phyloP scores from a whole-genome alignment of 2,113 vertebrate genomes.

The Colius striatus region DNA sequence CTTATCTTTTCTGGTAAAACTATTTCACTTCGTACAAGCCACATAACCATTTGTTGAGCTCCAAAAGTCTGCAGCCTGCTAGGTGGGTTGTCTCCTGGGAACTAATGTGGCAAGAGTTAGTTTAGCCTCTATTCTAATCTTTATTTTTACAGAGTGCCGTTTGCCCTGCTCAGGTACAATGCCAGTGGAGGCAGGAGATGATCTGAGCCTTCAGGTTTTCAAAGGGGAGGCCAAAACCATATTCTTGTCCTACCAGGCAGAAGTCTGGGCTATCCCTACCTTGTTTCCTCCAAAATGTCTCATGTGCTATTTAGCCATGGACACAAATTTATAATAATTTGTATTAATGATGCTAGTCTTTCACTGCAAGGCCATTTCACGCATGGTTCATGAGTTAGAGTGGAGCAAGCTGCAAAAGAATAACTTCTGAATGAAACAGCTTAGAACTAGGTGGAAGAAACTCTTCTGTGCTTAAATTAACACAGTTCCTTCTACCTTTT shows the following conservation, averaged over 20 bases:
- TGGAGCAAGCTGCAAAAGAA: background rate
- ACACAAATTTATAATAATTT: background rate
- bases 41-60: background rate
- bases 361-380: background rate
- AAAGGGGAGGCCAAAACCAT: background rate
- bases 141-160: background rate
- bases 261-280: background rate
- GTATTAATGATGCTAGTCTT: background rate
- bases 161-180: background rate
- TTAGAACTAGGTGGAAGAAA: background rate
- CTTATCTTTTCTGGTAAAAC: background rate
- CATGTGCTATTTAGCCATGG: background rate
- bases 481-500: conserved; percentile 7
- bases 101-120: background rate
- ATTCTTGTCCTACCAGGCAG: background rate
- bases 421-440: background rate
- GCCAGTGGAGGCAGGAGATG: background rate
- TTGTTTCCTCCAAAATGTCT: background rate
- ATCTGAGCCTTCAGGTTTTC: background rate
- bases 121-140: background rate
- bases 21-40: background rate
- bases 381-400: background rate
- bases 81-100: background rate
- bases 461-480: conserved; percentile 1
- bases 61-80: background rate